phyloP scores from a whole-genome alignment of 2,888 invertebrate genomes.

The Branchinecta sandiegonensis region DNA sequence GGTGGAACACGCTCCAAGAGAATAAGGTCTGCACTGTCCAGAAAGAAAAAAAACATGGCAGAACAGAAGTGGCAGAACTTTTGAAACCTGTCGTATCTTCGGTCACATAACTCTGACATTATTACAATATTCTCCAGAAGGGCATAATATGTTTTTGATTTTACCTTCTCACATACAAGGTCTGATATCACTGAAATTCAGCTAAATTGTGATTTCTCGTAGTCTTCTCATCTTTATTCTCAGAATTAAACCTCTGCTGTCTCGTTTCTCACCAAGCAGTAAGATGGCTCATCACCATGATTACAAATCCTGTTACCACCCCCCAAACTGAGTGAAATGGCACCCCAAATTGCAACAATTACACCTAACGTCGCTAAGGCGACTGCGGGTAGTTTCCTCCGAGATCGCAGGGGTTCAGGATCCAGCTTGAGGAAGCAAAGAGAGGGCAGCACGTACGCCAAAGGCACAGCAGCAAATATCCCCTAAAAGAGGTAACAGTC shows the following conservation, averaged over 20 bases:
- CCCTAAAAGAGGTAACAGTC: constrained; percentile 41
- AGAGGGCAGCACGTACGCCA: constrained; percentile 67
- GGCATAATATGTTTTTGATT: too few species aligned
- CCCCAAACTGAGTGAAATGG: constrained; percentile 43
- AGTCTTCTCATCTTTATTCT: too few species aligned
- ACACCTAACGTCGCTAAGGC: constrained; percentile 53
- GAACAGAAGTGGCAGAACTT: too few species aligned
- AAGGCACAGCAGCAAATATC: constrained; percentile 60
- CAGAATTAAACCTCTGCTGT: neutral
- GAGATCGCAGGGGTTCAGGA: constrained; percentile 49
- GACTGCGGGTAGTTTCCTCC: constrained; percentile 53
- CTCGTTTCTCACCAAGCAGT: constrained; percentile 36
- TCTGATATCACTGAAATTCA: too few species aligned
- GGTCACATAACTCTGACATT: too few species aligned
- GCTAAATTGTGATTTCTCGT: too few species aligned
- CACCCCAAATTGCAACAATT: constrained; percentile 46
- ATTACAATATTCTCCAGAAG: too few species aligned
- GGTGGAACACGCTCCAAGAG: too few species aligned
- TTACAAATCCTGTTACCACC: constrained; percentile 41
- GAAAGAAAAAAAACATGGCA: too few species aligned
- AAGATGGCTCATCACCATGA: constrained; percentile 47
- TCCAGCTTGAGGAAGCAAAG: constrained; percentile 60
- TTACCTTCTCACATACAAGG: too few species aligned
- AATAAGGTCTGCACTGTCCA: too few species aligned
- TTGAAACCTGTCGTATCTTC: too few species aligned